phyloP scores from a whole-genome alignment of 2,888 invertebrate genomes.

The Acronicta aceris region DNA sequence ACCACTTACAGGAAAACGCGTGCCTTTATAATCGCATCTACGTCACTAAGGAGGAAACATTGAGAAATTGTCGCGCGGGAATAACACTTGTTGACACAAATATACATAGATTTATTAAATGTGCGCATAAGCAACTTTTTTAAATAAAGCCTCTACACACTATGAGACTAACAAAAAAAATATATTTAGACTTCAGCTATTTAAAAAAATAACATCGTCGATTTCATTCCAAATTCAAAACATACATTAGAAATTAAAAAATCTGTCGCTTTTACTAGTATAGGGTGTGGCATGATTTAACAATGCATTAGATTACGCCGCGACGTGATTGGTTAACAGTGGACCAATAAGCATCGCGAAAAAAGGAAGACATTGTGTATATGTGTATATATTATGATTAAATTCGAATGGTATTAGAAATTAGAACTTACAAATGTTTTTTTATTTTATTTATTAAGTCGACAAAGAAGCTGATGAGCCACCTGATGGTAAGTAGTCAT shows the following conservation, averaged over 20 bases:
- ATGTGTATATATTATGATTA: too few species aligned
- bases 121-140: neutral
- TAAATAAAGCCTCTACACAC: neutral
- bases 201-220: too few species aligned
- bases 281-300: conserved; percentile 16
- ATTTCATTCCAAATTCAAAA: too few species aligned
- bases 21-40: neutral
- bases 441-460: too few species aligned
- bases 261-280: neutral
- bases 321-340: conserved; percentile 13
- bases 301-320: neutral
- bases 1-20: conserved; percentile 35
- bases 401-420: neutral
- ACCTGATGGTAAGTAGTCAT: too few species aligned
- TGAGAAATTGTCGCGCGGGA: conserved; percentile 21
- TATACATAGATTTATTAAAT: neutral
- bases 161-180: too few species aligned
- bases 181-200: too few species aligned
- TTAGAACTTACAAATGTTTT: too few species aligned
- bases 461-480: too few species aligned
- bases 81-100: conserved; percentile 15
- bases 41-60: conserved; percentile 40
- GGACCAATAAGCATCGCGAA: conserved; percentile 17
- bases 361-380: neutral
- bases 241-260: too few species aligned